Percentiles rank a stretch among this genome's conserved stretches.
Conservation (phyloP, 2,797 vertebrate genomes). For the Micrastur ruficollis region DNA sequence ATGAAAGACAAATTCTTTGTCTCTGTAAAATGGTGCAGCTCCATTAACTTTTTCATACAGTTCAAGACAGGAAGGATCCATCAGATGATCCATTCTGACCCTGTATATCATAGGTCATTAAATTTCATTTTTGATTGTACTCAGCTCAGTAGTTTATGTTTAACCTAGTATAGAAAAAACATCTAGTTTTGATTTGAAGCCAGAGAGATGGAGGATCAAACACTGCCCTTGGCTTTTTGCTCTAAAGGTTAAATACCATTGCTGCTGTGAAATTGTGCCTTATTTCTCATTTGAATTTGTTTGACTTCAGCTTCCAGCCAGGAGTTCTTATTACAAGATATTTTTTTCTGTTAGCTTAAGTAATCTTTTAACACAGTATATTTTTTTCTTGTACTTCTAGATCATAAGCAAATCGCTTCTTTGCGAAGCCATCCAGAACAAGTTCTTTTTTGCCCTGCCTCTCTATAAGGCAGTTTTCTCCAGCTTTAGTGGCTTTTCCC, state of each 20-base stretch:
- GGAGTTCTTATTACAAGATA: not conserved
- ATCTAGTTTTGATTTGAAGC: not conserved
- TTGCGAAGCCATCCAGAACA: not conserved
- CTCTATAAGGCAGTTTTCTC: not conserved
- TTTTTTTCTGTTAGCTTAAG: not conserved
- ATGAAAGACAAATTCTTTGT: not conserved
- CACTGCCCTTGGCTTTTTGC: not conserved
- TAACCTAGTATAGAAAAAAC: slow-evolving; percentile 3
- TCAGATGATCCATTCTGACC: slow-evolving; percentile 33
- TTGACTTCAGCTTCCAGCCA: not conserved
- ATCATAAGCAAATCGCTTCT: not conserved
- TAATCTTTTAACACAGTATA: not conserved
- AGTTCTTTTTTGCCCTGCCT: not conserved
- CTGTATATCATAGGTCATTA: slow-evolving; percentile 26
- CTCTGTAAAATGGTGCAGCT: not conserved
- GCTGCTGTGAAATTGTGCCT: not conserved
- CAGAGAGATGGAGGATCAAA: not conserved
- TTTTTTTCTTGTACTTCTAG: not conserved
- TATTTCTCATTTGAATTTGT: slow-evolving; percentile 10
- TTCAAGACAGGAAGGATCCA: slow-evolving; percentile 19
- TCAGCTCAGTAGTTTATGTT: not conserved
- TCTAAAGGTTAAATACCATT: slow-evolving; percentile 28
- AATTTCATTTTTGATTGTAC: slow-evolving; percentile 17
- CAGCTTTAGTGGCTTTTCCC: not conserved
- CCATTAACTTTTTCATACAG: slow-evolving; percentile 20